These are phyloP conservation scores for Diarsia rubi DNA, from an alignment of 2,888 invertebrate species.

Conservation along the genomic window DNA sequence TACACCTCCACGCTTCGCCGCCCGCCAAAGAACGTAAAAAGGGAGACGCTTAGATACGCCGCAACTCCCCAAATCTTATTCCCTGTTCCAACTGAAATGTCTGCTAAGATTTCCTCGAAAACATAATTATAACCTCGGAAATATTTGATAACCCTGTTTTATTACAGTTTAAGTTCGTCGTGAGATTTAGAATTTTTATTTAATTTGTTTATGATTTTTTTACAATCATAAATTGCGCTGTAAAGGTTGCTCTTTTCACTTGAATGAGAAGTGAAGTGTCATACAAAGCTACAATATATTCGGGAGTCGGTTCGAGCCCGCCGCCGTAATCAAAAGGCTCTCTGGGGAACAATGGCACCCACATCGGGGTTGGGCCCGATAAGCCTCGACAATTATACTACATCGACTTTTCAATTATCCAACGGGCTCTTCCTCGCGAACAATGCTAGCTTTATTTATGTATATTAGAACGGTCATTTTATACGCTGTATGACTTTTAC, in stretches of 20 bases:
- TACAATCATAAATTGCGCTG: conserved; percentile 70
- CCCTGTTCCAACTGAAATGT: conserved; percentile 66
- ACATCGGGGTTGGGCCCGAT: conserved; percentile 89
- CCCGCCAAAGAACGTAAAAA: conserved; percentile 84
- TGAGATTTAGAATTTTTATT: conserved; percentile 26
- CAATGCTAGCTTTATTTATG: conserved; percentile 90
- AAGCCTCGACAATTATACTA: conserved; percentile 91
- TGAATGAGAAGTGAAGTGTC: conserved; percentile 88
- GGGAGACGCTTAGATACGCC: conserved; percentile 78
- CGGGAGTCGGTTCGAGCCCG: conserved; percentile 82
- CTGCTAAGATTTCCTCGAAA: conserved; percentile 61
- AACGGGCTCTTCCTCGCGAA: conserved; percentile 86
- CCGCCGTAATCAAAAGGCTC: conserved; percentile 89
- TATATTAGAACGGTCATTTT: conserved; percentile 90
- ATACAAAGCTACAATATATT: conserved; percentile 89
- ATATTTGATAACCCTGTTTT: conserved; percentile 47
- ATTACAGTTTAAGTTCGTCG: conserved; percentile 36
- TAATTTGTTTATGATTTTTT: conserved; percentile 57
- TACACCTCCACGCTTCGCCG: conserved; percentile 86
- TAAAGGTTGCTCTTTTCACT: conserved; percentile 83
- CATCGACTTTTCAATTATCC: conserved; percentile 91
- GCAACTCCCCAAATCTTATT: conserved; percentile 77
- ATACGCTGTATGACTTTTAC: conserved; percentile 81
- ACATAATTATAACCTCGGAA: conserved; percentile 59
- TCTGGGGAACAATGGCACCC: conserved; percentile 90